phyloP scores from a whole-genome alignment of 1,140 invertebrate species.

The Rhopalosiphum padi region DNA sequence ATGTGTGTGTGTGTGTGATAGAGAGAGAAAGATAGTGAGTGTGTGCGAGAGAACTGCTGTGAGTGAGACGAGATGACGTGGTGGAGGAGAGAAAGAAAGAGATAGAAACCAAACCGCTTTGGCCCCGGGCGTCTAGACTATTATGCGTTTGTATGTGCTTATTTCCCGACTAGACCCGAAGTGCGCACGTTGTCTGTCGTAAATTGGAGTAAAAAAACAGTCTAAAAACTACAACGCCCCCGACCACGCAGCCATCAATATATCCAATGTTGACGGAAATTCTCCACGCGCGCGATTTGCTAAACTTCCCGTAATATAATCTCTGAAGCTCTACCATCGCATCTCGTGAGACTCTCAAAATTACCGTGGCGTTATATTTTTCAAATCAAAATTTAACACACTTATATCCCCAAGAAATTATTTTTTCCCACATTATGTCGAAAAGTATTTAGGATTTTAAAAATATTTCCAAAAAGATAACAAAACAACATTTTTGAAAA shows the following conservation, averaged over 20 bases:
- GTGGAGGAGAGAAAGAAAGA: background rate
- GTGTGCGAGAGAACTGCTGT: background rate
- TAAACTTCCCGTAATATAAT: background rate
- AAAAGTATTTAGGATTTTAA: too few relatives aligned
- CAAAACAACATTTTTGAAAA: too few relatives aligned
- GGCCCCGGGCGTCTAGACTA: constrained; percentile 45
- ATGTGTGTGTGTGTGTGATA: background rate
- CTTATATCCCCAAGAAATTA: too few relatives aligned
- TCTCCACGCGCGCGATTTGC: background rate
- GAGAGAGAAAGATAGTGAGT: background rate
- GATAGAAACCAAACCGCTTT: background rate
- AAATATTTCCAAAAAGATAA: too few relatives aligned
- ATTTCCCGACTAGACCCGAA: background rate
- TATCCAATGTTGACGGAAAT: background rate
- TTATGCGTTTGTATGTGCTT: background rate
- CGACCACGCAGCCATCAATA: background rate
- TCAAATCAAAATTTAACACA: too few relatives aligned
- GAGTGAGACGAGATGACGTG: background rate
- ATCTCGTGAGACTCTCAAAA: too few relatives aligned
- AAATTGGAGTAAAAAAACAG: background rate
- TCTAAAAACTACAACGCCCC: background rate
- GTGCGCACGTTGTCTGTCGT: background rate
- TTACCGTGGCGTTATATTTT: too few relatives aligned
- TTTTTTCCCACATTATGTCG: too few relatives aligned
- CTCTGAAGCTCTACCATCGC: background rate